These are phyloP conservation scores for Labeo rohita DNA, from an alignment of 2,113 vertebrate genomes.

Conservation along the genomic window DNA sequence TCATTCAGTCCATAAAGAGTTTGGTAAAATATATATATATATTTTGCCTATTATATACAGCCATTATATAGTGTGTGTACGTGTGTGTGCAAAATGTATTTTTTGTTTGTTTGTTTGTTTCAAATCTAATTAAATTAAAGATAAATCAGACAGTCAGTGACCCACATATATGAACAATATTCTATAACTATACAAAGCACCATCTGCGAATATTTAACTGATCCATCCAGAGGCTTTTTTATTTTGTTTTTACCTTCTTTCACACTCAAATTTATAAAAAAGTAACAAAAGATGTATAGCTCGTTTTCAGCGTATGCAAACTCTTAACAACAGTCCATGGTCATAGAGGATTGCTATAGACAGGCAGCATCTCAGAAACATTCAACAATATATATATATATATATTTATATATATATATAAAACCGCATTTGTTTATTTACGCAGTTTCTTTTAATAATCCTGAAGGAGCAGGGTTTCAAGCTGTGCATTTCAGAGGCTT, in stretches of 20 bases:
- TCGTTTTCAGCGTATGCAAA: conserved; percentile 70
- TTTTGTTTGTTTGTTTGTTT: conserved; percentile 41
- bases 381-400: conserved; percentile 68
- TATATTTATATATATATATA: conserved; percentile 29
- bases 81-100: conserved; percentile 57
- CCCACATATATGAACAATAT: conserved; percentile 76
- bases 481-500: conserved; percentile 43
- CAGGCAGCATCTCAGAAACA: conserved; percentile 75
- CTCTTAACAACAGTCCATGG: conserved; percentile 76
- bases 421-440: conserved; percentile 33
- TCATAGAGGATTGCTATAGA: conserved; percentile 74
- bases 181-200: conserved; percentile 81
- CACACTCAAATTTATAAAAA: conserved; percentile 56
- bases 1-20: conserved; percentile 57
- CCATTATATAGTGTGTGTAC: conserved; percentile 61
- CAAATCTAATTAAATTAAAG: conserved; percentile 77
- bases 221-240: conserved; percentile 53
- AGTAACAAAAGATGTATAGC: conserved; percentile 58
- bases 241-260: conserved; percentile 44
- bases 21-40: conserved; percentile 51
- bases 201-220: conserved; percentile 70
- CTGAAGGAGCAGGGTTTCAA: conserved; percentile 34
- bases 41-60: conserved; percentile 63
- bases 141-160: conserved; percentile 77
- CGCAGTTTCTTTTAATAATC: conserved; percentile 26